Conservation (phyloP, 2,888 invertebrate genomes). For the Therioaphis trifolii region DNA sequence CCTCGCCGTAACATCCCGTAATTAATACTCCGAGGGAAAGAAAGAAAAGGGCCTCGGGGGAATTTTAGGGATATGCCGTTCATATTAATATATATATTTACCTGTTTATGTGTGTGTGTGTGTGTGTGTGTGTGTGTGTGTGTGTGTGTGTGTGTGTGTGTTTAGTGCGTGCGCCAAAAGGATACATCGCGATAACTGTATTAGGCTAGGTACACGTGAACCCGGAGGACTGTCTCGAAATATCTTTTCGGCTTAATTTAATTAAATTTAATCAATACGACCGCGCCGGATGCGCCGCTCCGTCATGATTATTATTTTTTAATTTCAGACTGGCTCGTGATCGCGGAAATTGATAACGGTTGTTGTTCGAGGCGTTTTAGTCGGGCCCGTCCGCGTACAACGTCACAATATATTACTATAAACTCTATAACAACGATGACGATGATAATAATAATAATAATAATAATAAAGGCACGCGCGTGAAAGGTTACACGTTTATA, state of each 20-base stretch:
- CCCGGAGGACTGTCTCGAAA: not conserved
- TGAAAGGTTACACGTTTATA: too few relatives aligned
- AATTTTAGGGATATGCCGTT: not conserved
- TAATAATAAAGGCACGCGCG: too few relatives aligned
- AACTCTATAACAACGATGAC: too few relatives aligned
- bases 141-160: too few relatives aligned
- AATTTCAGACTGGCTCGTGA: not conserved
- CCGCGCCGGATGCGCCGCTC: not conserved
- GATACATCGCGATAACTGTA: conserved; percentile 41
- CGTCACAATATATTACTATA: too few relatives aligned
- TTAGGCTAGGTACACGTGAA: conserved; percentile 2
- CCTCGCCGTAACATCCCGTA: conserved; percentile 8
- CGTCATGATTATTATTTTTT: not conserved
- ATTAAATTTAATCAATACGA: conserved; percentile 31
- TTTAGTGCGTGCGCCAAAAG: not conserved
- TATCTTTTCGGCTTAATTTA: conserved; percentile 29
- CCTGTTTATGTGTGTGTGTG: not conserved
- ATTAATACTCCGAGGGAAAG: conserved; percentile 34
- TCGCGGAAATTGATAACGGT: not conserved
- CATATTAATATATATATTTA: not conserved
- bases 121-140: not conserved
- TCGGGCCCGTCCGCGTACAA: not conserved
- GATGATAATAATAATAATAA: too few relatives aligned
- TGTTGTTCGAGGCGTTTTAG: not conserved
- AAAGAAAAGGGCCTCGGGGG: conserved; percentile 44